These are phyloP conservation scores for Sarcophilus harrisii DNA, from an alignment of 2,797 vertebrate genomes.

Conservation along the genomic window DNA sequence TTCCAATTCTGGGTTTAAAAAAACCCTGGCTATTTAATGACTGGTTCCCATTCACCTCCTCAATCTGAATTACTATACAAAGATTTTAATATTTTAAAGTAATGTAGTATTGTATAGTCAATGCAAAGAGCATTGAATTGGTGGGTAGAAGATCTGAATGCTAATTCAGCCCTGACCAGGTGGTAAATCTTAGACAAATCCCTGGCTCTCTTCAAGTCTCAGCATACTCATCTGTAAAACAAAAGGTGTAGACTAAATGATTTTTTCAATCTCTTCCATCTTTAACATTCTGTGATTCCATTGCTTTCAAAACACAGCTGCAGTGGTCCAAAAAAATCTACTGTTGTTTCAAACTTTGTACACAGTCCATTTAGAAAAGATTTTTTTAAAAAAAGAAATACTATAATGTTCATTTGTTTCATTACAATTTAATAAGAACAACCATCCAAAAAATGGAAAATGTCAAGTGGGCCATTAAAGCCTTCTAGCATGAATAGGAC, in stretches of 20 bases:
- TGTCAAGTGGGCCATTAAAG: constrained; percentile 70
- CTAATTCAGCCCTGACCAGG: neutral
- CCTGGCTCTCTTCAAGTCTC: no score
- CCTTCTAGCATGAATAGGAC: constrained; percentile 33
- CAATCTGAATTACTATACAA: neutral
- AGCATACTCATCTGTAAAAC: neutral
- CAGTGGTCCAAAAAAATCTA: constrained; percentile 46
- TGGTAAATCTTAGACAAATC: neutral
- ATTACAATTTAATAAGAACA: constrained; percentile 67
- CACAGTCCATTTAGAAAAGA: constrained; percentile 60
- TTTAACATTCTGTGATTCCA: neutral
- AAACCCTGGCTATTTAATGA: neutral
- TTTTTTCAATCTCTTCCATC: neutral
- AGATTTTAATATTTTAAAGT: neutral
- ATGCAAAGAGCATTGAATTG: neutral
- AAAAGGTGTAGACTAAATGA: neutral
- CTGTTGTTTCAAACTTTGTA: constrained; percentile 2
- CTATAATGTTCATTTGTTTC: constrained; percentile 69
- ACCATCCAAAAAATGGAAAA: constrained; percentile 69
- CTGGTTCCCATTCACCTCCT: neutral
- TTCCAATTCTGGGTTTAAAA: neutral
- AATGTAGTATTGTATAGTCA: neutral
- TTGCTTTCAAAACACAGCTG: neutral
- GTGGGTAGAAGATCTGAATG: neutral
- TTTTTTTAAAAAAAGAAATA: neutral